phyloP scores from a whole-genome alignment of 2,888 invertebrate genomes.

The Volucella bombylans region DNA sequence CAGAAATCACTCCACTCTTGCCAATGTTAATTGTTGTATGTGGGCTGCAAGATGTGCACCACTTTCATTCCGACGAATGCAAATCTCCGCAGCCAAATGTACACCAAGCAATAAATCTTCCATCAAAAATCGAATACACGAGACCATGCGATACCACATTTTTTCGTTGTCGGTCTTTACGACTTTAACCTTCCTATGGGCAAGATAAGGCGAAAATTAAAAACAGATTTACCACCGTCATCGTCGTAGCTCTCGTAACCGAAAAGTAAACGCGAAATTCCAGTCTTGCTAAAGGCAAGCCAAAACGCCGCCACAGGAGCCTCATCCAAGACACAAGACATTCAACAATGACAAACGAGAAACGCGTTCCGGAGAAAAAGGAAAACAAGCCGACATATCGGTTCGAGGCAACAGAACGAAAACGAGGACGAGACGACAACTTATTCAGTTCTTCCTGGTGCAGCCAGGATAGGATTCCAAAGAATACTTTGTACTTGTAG shows the following conservation, averaged over 20 bases:
- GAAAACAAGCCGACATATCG: conserved; percentile 5
- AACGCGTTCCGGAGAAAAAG: conserved; percentile 16
- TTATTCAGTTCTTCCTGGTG: conserved; percentile 54
- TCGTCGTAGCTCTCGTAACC: neutral
- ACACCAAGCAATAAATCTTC: conserved; percentile 45
- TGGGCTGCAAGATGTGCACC: neutral
- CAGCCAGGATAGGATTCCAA: conserved; percentile 20
- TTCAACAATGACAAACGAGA: conserved; percentile 68
- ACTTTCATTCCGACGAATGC: neutral
- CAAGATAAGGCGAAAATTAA: conserved; percentile 56
- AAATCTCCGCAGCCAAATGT: conserved; percentile 20
- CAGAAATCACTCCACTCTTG: too few relatives aligned
- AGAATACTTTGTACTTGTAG: neutral
- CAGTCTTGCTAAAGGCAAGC: conserved; percentile 55
- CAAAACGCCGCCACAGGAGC: conserved; percentile 44
- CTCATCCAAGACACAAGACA: conserved; percentile 51
- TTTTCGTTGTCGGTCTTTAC: neutral
- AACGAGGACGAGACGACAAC: conserved; percentile 34
- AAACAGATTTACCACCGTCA: conserved; percentile 56
- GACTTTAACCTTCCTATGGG: conserved; percentile 62
- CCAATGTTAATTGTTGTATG: too few relatives aligned
- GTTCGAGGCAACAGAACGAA: neutral
- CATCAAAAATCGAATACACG: neutral
- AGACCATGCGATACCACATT: conserved; percentile 25
- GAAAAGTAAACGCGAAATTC: conserved; percentile 60